Evolutionary conservation across 2,797 vertebrate genomes (phyloP).

Genomic region (Notoglanidium macrostoma): DNA sequence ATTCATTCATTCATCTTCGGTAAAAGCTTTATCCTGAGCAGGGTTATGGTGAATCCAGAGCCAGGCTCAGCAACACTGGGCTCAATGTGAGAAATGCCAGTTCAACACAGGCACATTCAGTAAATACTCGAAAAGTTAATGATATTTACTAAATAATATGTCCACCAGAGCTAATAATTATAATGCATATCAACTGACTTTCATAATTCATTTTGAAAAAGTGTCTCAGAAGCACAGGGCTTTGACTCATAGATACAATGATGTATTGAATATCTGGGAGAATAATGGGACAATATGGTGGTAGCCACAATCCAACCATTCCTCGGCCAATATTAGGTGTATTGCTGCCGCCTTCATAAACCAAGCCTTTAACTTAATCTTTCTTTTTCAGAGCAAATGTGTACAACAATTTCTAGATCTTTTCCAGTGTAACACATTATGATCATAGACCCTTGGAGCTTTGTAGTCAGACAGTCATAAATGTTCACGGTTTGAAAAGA

Average conservation of each 20-base stretch:
- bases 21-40: not conserved
- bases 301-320: slow-evolving; percentile 1
- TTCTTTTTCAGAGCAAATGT: not conserved
- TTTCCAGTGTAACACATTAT: not conserved
- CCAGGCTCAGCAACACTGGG: not conserved
- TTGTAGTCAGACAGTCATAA: not conserved
- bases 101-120: not conserved
- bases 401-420: not conserved
- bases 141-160: not conserved
- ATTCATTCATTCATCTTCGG: not conserved
- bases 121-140: not conserved
- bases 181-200: not conserved
- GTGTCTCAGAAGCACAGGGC: not conserved
- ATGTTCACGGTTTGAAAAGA: not conserved
- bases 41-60: not conserved
- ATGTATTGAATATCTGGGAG: not conserved
- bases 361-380: not conserved
- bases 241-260: not conserved
- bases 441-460: not conserved
- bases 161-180: not conserved
- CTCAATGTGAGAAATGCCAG: not conserved
- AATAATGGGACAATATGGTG: slow-evolving; percentile 3
- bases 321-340: slow-evolving; percentile 9
- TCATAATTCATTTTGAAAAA: not conserved
- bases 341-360: slow-evolving; percentile 6